Conservation (phyloP, 2,888 invertebrate genomes). For the Vesta saturnalis region DNA sequence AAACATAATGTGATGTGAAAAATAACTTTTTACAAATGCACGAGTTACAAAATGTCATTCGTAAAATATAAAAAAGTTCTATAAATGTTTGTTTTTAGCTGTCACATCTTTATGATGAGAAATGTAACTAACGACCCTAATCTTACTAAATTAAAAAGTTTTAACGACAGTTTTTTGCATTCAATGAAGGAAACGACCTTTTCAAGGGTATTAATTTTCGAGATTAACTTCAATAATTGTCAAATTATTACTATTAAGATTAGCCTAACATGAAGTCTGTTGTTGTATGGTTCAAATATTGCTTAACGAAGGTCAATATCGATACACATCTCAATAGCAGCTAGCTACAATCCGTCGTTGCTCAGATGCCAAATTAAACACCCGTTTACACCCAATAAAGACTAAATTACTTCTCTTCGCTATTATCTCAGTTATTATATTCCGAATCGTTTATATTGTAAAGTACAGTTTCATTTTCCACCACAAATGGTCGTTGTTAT, state of each 20-base stretch:
- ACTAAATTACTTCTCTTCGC: slow-evolving; percentile 42
- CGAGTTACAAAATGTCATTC: not conserved
- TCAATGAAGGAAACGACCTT: not conserved
- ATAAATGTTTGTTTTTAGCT: slow-evolving; percentile 4
- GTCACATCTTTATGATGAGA: slow-evolving; percentile 12
- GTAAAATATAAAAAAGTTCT: not conserved
- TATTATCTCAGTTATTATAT: slow-evolving; percentile 40
- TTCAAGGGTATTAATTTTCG: slow-evolving; percentile 6
- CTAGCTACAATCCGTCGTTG: slow-evolving; percentile 29
- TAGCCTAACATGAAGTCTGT: not conserved
- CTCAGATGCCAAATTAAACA: slow-evolving; percentile 44
- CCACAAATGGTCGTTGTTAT: not conserved
- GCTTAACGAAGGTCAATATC: slow-evolving; percentile 38
- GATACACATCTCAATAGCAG: slow-evolving; percentile 41
- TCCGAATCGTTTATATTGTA: slow-evolving; percentile 33
- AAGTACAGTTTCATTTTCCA: not conserved
- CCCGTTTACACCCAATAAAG: slow-evolving; percentile 44
- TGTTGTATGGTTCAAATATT: slow-evolving; percentile 29
- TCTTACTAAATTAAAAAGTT: slow-evolving; percentile 17
- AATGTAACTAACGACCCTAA: slow-evolving; percentile 17
- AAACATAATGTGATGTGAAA: too few relatives aligned
- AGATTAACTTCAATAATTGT: not conserved
- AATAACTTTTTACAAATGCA: not conserved
- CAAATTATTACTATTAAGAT: not conserved
- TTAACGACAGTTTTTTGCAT: slow-evolving; percentile 18